Evolutionary conservation across 1,140 invertebrate genomes (phyloP).

Genomic region (Macrotrachela quadricornifera): DNA sequence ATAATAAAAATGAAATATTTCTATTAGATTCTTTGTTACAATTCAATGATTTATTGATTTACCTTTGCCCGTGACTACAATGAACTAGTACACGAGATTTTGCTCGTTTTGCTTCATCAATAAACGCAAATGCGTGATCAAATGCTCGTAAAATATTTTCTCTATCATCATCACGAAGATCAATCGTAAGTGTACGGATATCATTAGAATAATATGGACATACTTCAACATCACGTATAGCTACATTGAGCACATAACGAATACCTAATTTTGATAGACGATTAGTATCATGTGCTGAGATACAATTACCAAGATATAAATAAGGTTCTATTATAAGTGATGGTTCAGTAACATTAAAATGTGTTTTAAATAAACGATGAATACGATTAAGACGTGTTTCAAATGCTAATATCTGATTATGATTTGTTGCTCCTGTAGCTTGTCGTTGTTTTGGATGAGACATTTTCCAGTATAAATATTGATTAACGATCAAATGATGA

Average conservation of each 20-base stretch:
- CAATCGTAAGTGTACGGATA: not conserved
- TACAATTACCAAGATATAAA: not conserved
- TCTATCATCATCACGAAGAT: not conserved
- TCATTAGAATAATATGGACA: not conserved
- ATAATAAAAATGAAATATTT: no score
- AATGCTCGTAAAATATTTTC: not conserved
- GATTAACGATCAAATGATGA: no score
- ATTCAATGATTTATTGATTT: no score
- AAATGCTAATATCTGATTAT: no score
- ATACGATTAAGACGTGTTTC: no score
- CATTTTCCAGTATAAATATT: no score
- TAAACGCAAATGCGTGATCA: not conserved
- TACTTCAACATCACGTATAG: not conserved
- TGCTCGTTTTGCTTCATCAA: not conserved
- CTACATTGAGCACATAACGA: not conserved
- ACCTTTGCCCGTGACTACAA: not conserved
- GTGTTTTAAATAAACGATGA: no score
- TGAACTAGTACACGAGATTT: not conserved
- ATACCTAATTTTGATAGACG: not conserved
- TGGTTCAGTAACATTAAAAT: not conserved
- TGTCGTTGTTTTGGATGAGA: no score
- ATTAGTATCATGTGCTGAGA: not conserved
- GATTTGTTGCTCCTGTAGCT: no score
- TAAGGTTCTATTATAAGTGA: not conserved
- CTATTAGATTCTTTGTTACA: no score